Percentiles rank a stretch among this genome's conserved stretches.
Evolutionary conservation across 2,888 invertebrate genomes (phyloP).

Genomic region (Oligia strigilis): DNA sequence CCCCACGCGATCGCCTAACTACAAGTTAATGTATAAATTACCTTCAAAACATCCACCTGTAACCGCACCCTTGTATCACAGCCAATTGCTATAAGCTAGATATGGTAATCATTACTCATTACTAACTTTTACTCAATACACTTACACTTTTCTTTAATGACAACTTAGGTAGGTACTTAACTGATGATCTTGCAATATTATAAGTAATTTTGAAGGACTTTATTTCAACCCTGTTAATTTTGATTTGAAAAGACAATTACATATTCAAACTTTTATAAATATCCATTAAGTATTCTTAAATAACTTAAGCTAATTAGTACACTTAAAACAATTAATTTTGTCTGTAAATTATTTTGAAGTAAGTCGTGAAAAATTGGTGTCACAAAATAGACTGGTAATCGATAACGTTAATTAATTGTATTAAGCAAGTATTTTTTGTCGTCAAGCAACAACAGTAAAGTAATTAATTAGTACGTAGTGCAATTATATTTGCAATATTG

Average conservation of each 20-base stretch:
- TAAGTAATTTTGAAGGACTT: neutral
- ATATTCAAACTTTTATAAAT: constrained; percentile 10
- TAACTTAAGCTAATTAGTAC: constrained; percentile 13
- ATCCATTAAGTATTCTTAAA: neutral
- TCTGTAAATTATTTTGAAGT: constrained; percentile 32
- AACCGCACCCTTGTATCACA: constrained; percentile 64
- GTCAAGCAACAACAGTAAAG: constrained; percentile 1
- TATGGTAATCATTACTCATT: neutral
- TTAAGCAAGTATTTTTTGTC: constrained; percentile 32
- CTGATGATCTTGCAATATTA: neutral
- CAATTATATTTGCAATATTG: constrained; percentile 30
- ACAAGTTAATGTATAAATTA: constrained; percentile 80
- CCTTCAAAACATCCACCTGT: constrained; percentile 76
- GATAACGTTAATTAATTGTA: constrained; percentile 38
- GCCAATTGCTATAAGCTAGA: neutral
- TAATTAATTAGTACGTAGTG: constrained; percentile 24
- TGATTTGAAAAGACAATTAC: neutral
- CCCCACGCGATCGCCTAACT: constrained; percentile 85
- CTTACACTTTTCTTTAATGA: neutral
- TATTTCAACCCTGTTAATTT: constrained; percentile 14
- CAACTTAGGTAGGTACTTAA: neutral
- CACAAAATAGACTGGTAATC: constrained; percentile 39
- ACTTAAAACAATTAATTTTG: constrained; percentile 28
- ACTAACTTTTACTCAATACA: constrained; percentile 6
- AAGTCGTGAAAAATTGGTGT: constrained; percentile 22